Conservation (phyloP, 2,888 invertebrate genomes). For the Eucera pruinosa region DNA sequence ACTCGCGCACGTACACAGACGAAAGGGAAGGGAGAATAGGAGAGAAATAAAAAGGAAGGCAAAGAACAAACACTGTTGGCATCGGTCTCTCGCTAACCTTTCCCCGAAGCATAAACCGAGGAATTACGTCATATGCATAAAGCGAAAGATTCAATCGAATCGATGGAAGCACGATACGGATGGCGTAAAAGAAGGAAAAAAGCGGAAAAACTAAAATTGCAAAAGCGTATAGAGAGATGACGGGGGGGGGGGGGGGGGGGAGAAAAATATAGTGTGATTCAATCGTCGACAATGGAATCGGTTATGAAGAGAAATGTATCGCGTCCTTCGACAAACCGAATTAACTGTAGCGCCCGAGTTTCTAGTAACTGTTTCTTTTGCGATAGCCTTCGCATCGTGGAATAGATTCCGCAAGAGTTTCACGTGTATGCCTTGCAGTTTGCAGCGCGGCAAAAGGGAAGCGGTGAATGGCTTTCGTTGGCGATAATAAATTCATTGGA, state of each 20-base stretch:
- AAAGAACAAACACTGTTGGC: conserved; percentile 11
- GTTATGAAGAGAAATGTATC: conserved; percentile 1
- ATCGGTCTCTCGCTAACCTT: neutral
- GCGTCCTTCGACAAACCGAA: neutral
- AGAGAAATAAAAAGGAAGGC: no score
- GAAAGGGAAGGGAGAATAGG: neutral
- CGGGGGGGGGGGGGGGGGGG: neutral
- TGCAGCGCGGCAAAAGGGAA: neutral
- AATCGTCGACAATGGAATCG: conserved; percentile 20
- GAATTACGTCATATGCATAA: conserved; percentile 31
- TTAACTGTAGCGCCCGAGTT: neutral
- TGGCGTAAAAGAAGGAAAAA: neutral
- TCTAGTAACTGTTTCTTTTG: neutral
- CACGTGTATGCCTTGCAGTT: neutral
- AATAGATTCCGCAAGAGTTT: neutral
- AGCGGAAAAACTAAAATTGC: neutral
- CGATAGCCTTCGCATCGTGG: no score
- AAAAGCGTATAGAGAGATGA: neutral
- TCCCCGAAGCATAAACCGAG: conserved; percentile 24
- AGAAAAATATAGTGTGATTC: conserved; percentile 26
- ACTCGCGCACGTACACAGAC: neutral
- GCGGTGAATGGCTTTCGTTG: neutral
- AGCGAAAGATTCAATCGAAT: conserved; percentile 38
- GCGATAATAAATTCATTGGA: conserved; percentile 4
- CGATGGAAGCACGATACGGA: conserved; percentile 29